Percentiles rank a stretch among this genome's conserved stretches.
Conservation (phyloP, 37 sponge, comb jelly and placozoan species). For the Chondrosia reniformis region DNA sequence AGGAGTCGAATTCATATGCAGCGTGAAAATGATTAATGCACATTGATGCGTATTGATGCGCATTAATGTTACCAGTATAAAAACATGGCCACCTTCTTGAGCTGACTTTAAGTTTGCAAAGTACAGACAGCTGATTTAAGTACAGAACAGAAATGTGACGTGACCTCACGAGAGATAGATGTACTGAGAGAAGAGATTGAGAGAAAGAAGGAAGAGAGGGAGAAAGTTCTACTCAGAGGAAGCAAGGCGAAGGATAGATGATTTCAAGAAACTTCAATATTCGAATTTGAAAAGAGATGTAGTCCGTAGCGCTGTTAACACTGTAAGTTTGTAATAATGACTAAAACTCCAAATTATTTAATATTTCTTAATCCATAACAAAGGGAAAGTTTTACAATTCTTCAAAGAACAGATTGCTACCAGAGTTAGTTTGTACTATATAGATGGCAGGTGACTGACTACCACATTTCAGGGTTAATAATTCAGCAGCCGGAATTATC, state of each 20-base stretch:
- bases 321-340: too few relatives aligned
- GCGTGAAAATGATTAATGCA: too few relatives aligned
- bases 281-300: too few relatives aligned
- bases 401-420: constrained; percentile 85
- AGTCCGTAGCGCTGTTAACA: constrained; percentile 72
- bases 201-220: constrained; percentile 69
- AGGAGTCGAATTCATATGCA: too few relatives aligned
- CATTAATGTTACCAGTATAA: too few relatives aligned
- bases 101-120: too few relatives aligned
- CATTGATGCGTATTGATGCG: too few relatives aligned
- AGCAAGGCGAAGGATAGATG: constrained; percentile 66
- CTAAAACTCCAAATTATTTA: not conserved
- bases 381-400: constrained; percentile 78
- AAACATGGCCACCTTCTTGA: too few relatives aligned
- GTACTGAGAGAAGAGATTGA: constrained; percentile 81
- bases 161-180: constrained; percentile 91
- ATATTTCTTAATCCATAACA: not conserved
- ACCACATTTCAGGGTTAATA: too few relatives aligned
- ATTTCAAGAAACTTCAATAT: constrained; percentile 84
- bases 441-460: too few relatives aligned
- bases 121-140: too few relatives aligned
- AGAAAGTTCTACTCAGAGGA: constrained; percentile 77
- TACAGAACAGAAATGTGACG: constrained; percentile 96
- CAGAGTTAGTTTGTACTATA: constrained; percentile 63
- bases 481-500: too few relatives aligned